These are phyloP conservation scores for Mesorhabditis sp. DNA, from an alignment of 2,888 invertebrate genomes.

Conservation along the genomic window DNA sequence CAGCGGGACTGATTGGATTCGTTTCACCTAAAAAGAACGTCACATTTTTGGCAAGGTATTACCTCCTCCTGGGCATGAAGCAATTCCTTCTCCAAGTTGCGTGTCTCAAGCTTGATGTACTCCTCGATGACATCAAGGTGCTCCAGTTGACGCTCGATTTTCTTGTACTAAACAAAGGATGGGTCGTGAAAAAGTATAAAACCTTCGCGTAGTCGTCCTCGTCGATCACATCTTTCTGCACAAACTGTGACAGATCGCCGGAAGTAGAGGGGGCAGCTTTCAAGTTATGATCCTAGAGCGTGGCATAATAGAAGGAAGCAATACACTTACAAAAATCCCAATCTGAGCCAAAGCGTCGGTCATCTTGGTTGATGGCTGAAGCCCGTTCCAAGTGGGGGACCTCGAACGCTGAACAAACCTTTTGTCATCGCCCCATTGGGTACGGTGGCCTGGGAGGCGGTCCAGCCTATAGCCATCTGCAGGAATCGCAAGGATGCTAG, in stretches of 20 bases:
- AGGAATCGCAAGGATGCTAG: no score
- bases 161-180: constrained; percentile 65
- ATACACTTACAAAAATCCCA: constrained; percentile 29
- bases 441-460: no score
- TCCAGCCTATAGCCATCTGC: no score
- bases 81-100: constrained; percentile 96
- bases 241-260: not conserved
- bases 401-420: no score
- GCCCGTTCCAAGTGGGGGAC: no score
- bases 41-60: constrained; percentile 16
- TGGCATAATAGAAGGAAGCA: not conserved
- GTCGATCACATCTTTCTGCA: not conserved
- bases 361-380: constrained; percentile 15
- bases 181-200: not conserved
- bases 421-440: no score
- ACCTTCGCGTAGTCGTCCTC: constrained; percentile 19
- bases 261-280: not conserved
- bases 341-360: constrained; percentile 35
- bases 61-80: constrained; percentile 82
- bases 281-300: constrained; percentile 6
- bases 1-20: constrained; percentile 95
- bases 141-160: constrained; percentile 89
- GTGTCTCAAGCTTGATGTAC: constrained; percentile 97
- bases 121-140: constrained; percentile 98
- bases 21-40: constrained; percentile 72